phyloP scores from a whole-genome alignment of 2,797 vertebrate species.

The Sitta carolinensis region DNA sequence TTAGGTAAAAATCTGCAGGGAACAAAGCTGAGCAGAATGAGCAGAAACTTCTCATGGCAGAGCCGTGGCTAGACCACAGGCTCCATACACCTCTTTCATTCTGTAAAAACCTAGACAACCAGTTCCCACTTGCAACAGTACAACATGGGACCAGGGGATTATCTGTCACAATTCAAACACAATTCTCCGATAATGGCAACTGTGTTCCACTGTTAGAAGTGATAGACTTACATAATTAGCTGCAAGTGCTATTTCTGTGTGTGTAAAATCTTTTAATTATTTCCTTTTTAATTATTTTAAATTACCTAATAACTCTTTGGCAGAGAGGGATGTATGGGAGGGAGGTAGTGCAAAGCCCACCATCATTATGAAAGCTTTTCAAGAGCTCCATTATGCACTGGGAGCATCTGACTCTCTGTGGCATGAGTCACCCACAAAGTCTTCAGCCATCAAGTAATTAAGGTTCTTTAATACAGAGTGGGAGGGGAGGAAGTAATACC shows the following conservation, averaged over 20 bases:
- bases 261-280: conserved; percentile 67
- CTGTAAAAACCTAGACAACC: conserved; percentile 2
- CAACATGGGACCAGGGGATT: conserved; percentile 47
- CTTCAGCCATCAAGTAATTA: conserved; percentile 79
- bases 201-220: conserved; percentile 52
- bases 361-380: conserved; percentile 54
- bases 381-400: conserved; percentile 53
- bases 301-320: conserved; percentile 70
- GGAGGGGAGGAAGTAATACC: conserved; percentile 60
- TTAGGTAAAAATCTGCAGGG: conserved; percentile 8
- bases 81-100: not conserved
- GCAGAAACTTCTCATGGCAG: not conserved
- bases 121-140: conserved; percentile 2
- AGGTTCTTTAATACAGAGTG: conserved; percentile 62
- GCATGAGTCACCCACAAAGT: conserved; percentile 77
- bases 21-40: conserved; percentile 3
- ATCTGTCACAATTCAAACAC: conserved; percentile 34
- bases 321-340: conserved; percentile 36
- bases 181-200: conserved; percentile 60
- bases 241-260: conserved; percentile 68
- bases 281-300: conserved; percentile 71
- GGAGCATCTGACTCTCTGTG: conserved; percentile 48
- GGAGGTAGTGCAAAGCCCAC: not conserved
- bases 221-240: conserved; percentile 66
- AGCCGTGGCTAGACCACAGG: not conserved